Base-by-base conservation (phyloP, 2,113 vertebrate species). In the Rhinichthys klamathensis region DNA sequence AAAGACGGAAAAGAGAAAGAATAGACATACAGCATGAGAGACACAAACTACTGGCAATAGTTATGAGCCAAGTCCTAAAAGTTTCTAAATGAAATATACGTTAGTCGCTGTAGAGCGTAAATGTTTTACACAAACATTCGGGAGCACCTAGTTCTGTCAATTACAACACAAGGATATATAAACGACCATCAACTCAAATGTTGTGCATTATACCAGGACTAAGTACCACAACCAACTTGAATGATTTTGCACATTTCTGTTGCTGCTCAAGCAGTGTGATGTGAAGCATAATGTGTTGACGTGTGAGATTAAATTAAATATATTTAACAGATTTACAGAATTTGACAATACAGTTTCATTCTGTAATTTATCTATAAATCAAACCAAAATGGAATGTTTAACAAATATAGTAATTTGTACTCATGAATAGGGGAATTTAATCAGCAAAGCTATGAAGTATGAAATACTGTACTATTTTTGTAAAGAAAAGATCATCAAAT, bases 21-120 rank as follows among this genome's bases (percentile, higher is more conserved):
- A 49, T 80, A 54, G 49, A 78, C 30, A 44, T 41, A 27, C 44
- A 78, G 79, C 85, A 86, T 75, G n/a, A 30, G 77, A 90, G 87
- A 90, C 90, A 92, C 85, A 92, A 89, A 81, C 75, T 72, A 58
- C 30, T 13, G 16, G 7, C 51, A 58, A 54, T 78, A 58, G 58
- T 58, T 12, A 58, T n/a, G 5, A 78, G 30, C 54, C 25, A 35
- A 77, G 74, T 25, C 23, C 32, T 80, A 80, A 80, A 61, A 1
- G 13, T 80, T n/a, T 60, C 23, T 44, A 80, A 27, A 80, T 61
- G 0, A 60, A 58, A 56, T 60, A 58, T 32, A 41, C 3, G 51
- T 56, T 27, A 74, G 70, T 46, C 1, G 6, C 41, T 27, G 70
- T 46, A 74, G 13, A 74, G 41, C 3, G 3, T 63, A 27, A 23